Evolutionary conservation across 2,888 invertebrate species (phyloP).

Genomic region (Neuroscelio doddi): DNA sequence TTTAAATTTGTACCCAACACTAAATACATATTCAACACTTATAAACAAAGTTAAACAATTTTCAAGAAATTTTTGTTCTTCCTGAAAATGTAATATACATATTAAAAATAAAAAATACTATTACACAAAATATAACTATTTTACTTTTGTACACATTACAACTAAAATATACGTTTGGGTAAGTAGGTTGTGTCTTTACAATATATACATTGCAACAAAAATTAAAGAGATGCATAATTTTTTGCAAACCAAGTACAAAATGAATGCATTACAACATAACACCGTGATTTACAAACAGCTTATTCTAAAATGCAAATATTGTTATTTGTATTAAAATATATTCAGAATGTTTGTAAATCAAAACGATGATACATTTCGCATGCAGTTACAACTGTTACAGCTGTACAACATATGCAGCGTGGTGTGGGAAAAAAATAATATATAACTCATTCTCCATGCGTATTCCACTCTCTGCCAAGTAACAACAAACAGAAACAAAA

Average conservation of each 20-base stretch:
- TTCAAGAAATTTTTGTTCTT: too few relatives aligned
- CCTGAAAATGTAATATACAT: too few relatives aligned
- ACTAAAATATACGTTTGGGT: neutral
- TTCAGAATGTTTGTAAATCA: conserved; percentile 8
- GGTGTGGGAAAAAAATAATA: conserved; percentile 13
- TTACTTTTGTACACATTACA: neutral
- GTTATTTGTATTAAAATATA: neutral
- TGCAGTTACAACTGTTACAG: conserved; percentile 50
- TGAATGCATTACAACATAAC: neutral
- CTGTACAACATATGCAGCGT: conserved; percentile 36
- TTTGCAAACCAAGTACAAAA: conserved; percentile 32
- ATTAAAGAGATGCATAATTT: conserved; percentile 66
- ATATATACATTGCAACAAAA: conserved; percentile 44
- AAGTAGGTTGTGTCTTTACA: conserved; percentile 12
- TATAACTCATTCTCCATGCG: conserved; percentile 57
- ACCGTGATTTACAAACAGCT: too few relatives aligned
- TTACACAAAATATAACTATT: neutral
- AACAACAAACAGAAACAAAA: conserved; percentile 38
- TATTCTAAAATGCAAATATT: too few relatives aligned
- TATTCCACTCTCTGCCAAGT: conserved; percentile 25
- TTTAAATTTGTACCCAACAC: too few relatives aligned
- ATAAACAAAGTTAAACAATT: conserved; percentile 1
- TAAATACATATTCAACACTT: neutral
- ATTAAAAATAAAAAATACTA: too few relatives aligned
- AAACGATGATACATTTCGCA: conserved; percentile 20